phyloP scores from a whole-genome alignment of 2,113 vertebrate genomes.

The Penelope pileata region DNA sequence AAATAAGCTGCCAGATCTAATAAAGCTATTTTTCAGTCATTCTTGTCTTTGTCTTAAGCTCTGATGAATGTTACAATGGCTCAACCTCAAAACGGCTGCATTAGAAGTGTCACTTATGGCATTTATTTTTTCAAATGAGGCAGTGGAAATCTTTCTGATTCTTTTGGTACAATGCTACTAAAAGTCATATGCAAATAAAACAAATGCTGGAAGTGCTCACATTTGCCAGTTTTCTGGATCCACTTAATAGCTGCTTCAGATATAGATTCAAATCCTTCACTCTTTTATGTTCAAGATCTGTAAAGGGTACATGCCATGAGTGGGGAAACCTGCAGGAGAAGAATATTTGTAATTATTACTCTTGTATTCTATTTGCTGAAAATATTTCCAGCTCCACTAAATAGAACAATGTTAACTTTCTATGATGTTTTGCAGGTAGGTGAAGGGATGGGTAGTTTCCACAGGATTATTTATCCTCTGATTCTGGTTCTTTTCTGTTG shows the following conservation, averaged over 20 bases:
- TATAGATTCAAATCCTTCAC: constrained; percentile 84
- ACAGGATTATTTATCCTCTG: background rate
- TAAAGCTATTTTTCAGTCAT: constrained; percentile 6
- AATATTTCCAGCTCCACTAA: background rate
- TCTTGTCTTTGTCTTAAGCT: background rate
- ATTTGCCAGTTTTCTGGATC: constrained; percentile 63
- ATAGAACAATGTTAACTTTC: background rate
- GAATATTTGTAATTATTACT: background rate
- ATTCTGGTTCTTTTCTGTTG: background rate
- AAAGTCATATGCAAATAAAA: background rate
- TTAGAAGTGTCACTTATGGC: background rate
- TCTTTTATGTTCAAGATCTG: constrained; percentile 68
- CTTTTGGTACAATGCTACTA: background rate
- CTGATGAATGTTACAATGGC: background rate
- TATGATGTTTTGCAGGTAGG: background rate
- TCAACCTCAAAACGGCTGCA: background rate
- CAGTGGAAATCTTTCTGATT: background rate
- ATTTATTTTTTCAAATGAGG: background rate
- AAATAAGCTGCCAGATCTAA: constrained; percentile 6
- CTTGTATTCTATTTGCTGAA: background rate
- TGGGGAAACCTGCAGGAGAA: constrained; percentile 82
- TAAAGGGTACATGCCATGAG: constrained; percentile 78
- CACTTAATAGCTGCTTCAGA: constrained; percentile 82
- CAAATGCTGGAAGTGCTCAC: constrained; percentile 30
- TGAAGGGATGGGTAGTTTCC: background rate